Percentiles rank a stretch among this genome's conserved stretches.
phyloP scores from a whole-genome alignment of 2,113 vertebrate genomes.

The Zosterops japonicus region DNA sequence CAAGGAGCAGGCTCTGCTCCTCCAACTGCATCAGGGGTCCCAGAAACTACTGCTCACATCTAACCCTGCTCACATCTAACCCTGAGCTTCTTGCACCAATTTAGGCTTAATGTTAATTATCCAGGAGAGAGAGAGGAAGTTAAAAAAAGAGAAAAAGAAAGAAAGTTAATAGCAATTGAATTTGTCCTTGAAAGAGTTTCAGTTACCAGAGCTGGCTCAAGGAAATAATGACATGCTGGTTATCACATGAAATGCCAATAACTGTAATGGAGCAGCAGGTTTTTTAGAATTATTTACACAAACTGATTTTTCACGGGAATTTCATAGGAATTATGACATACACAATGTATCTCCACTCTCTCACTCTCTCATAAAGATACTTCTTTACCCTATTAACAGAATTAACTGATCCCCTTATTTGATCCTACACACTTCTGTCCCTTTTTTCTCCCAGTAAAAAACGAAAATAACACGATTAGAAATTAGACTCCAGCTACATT shows the following conservation, averaged over 20 bases:
- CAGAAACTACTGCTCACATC: rapidly evolving
- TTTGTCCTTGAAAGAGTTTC: not conserved
- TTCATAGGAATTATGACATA: not conserved
- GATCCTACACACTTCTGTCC: not conserved
- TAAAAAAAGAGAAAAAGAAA: not conserved
- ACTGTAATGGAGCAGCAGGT: not conserved
- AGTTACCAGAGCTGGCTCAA: not conserved
- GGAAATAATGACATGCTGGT: not conserved
- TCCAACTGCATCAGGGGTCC: rapidly evolving
- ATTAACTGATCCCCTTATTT: not conserved
- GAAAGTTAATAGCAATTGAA: not conserved
- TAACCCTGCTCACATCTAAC: rapidly evolving
- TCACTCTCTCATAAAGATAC: not conserved
- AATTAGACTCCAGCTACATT: not conserved
- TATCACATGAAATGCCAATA: not conserved
- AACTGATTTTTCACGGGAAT: not conserved
- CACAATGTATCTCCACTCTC: not conserved
- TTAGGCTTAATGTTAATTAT: not conserved
- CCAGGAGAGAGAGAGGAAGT: not conserved
- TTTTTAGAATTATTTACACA: not conserved
- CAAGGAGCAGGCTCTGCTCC: not conserved
- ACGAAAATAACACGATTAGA: not conserved
- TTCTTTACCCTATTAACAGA: not conserved
- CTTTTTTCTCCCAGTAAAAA: not conserved
- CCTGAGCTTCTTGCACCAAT: not conserved